Evolutionary conservation across 2,113 vertebrate genomes (phyloP), one percentile per base, ranked within the genome.

Genomic region (Tor tambroides): DNA sequence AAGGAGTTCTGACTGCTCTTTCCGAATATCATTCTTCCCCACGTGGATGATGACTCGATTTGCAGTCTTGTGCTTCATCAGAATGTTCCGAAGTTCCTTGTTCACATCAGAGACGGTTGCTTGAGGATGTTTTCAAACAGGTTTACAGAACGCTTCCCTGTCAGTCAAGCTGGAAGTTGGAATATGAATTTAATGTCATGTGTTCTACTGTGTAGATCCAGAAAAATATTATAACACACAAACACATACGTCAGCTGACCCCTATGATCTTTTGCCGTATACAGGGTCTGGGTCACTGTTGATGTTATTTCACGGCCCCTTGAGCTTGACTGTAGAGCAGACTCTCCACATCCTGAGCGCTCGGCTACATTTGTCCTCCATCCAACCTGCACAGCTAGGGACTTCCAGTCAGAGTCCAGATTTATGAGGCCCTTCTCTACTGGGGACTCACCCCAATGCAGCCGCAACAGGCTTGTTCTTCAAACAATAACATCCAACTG

Each of bases 401-500:
- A 95, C 94, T 93, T 96, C 95, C 94, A 96, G 95, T 95, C 95
- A 90, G 86, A 91, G 93, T 90, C 92, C 96, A 97, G 96, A 97
- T 97, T 97, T 97, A 96, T 97, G 95, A 95, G 95, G 92, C 92
- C 93, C 94, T 93, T 88, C 19, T 71, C 93, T 92, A 95, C 94
- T 92, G 93, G 93, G 92, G 95, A 94, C 95, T 94, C 94, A 90
- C 92, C 93, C 92, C 93, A 93, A 92, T 95, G 93, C 95, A 95
- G 94, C 94, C 94, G 94, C 56, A 90, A 59, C 93, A 95, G 95
- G 90, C 91, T 95, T 80, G 93, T 95, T 96, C 92, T 93, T 95
- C 93, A 96, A 96, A 96, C 95, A 96, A 96, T 93, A 96, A 95
- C 95, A 96, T 95, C 94, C 94, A 94, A 94, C 95, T 88, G 30